A percentile compares a stretch with the other conserved stretches of the same genome.
phyloP scores from a whole-genome alignment of 2,113 vertebrate species.

The Pterophyllum scalare region DNA sequence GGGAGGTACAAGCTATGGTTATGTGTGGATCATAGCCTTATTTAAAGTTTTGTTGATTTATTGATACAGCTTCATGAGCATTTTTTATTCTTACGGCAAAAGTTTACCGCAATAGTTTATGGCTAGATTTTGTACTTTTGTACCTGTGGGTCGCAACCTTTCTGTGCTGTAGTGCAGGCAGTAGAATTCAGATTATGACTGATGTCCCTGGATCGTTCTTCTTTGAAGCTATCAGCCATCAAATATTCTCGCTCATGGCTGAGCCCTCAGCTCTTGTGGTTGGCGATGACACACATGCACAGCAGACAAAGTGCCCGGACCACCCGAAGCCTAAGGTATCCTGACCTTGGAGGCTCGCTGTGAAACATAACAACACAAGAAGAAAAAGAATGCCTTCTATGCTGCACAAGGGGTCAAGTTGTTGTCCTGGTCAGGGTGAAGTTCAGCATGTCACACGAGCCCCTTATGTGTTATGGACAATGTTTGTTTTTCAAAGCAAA shows the following conservation, averaged over 20 bases:
- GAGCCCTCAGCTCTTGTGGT: conserved; percentile 51
- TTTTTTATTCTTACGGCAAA: conserved; percentile 10
- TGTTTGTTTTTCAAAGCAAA: conserved; percentile 53
- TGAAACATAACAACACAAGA: conserved; percentile 75
- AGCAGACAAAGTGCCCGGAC: conserved; percentile 75
- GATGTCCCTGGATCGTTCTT: conserved; percentile 63
- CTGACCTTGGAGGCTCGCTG: conserved; percentile 78
- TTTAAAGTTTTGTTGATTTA: not conserved
- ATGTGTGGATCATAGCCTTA: not conserved
- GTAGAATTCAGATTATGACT: conserved; percentile 66
- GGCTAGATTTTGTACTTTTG: conserved; percentile 27
- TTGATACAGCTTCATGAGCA: not conserved
- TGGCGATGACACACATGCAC: conserved; percentile 79
- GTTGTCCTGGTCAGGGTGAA: conserved; percentile 54
- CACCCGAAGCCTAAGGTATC: conserved; percentile 72
- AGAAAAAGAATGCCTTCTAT: conserved; percentile 64
- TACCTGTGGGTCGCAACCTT: conserved; percentile 45
- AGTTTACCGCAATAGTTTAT: not conserved
- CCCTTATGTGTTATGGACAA: conserved; percentile 36
- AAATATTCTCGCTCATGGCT: conserved; percentile 61
- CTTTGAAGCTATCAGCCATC: conserved; percentile 77
- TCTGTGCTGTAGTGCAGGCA: conserved; percentile 25
- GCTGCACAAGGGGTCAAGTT: conserved; percentile 58
- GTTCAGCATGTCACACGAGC: conserved; percentile 56
- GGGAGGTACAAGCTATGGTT: not conserved